Base-by-base conservation (phyloP, 1,140 invertebrate species). In the Drosophila ohnishii region DNA sequence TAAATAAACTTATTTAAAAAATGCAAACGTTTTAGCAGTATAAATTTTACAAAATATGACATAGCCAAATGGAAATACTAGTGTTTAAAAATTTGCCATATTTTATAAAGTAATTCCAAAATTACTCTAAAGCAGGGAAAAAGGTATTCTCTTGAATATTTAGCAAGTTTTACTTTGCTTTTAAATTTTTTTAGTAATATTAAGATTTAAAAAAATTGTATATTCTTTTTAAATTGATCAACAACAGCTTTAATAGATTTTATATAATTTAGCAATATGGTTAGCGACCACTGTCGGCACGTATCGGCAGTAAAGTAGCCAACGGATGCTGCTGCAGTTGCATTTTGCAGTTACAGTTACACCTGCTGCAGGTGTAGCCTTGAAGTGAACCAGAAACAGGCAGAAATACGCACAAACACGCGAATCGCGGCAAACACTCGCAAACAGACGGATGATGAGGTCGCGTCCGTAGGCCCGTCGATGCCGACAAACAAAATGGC, bases 281-380 rank as follows among this genome's bases (percentile, higher is more conserved):
- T 9, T 25, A 48, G 67, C 35, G 50, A 56, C 32, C 55, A 40
- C 40, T 56, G 50, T 48, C 45, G 19, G 50, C 42, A 51, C 39
- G 57, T 45, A 51, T 73, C 14, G 35, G 22, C 57, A 73, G 37
- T 74, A 61, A 73, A 61, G 37, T 62, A 56, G 71, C 69, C 59
- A 74, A 32, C 73, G 62, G 56, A 44, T 60, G 44, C 22, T 47
- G 67, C 58, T 56, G 45, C 61, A 45, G 28, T 42, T 77, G 61
- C 61, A 48, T 48, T 66, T 30, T 50, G 47, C 47, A 50, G 75
- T 50, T 51, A 64, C 62, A 57, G 40, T 62, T 37, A 19, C 67
- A 71, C 64, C 45, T 79, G 80, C 70, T 66, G 82, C 82, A 66
- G 82, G 56, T 76, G 48, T 60, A 78, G 82, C 82, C 82, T 85